These are phyloP conservation scores for Wiebesia pumilae DNA, from an alignment of 1,140 invertebrate species.

Conservation along the genomic window DNA sequence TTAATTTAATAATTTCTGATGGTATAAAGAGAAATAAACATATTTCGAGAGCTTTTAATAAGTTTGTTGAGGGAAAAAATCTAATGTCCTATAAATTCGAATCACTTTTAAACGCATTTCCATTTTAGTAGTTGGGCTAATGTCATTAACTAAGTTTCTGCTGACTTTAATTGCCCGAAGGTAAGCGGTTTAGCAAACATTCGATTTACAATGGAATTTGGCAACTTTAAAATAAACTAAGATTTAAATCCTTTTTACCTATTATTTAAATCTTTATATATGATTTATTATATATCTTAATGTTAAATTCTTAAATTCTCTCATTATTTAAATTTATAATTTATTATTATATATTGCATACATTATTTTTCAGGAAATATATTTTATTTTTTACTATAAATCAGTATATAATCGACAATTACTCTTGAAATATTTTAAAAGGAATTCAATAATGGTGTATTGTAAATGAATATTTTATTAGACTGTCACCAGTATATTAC, in stretches of 20 bases:
- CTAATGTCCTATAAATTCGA: neutral
- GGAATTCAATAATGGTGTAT: no score
- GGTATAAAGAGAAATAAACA: neutral
- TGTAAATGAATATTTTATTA: no score
- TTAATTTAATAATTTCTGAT: no score
- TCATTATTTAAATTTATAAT: neutral
- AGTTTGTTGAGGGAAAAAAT: neutral
- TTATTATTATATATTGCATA: neutral
- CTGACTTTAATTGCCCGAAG: conserved; percentile 1
- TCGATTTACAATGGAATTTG: conserved; percentile 6
- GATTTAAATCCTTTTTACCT: neutral
- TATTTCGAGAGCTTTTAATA: neutral
- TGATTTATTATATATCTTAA: neutral
- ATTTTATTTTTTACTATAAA: no score
- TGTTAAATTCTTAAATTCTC: neutral
- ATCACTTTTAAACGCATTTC: neutral
- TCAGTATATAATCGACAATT: no score
- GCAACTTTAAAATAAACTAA: neutral
- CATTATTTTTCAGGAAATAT: no score
- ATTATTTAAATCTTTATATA: neutral
- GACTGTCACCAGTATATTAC: no score
- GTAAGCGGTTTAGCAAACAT: conserved; percentile 9
- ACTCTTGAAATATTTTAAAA: no score
- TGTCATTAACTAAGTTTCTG: conserved; percentile 14
- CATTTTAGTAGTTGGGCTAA: neutral